Evolutionary conservation across 2,888 invertebrate species (phyloP).

Genomic region (Rhodophaea formosa): DNA sequence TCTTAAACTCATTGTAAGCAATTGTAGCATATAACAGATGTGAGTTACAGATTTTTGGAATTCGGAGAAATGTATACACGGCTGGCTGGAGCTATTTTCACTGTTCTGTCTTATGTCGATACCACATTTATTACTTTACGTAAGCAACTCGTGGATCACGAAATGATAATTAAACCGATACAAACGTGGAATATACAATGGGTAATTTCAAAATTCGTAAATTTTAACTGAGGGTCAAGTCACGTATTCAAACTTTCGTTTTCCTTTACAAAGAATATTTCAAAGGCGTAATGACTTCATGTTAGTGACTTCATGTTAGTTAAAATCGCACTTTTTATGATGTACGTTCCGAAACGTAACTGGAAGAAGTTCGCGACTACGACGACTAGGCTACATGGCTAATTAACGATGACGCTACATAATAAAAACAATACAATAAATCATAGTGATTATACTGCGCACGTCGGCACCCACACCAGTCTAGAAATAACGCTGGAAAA

Average conservation of each 20-base stretch:
- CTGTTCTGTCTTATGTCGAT: neutral
- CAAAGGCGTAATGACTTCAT: neutral
- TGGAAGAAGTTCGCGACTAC: too few relatives aligned
- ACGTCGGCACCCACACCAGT: constrained; percentile 56
- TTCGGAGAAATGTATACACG: neutral
- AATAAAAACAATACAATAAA: constrained; percentile 41
- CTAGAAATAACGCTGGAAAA: constrained; percentile 70
- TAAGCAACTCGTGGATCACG: constrained; percentile 36
- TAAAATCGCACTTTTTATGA: too few relatives aligned
- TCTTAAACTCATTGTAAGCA: neutral
- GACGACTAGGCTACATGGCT: neutral
- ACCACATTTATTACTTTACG: constrained; percentile 29
- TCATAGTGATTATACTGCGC: constrained; percentile 50
- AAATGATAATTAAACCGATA: constrained; percentile 34
- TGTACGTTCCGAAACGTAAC: too few relatives aligned
- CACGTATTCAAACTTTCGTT: constrained; percentile 31
- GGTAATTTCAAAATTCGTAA: neutral
- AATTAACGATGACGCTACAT: constrained; percentile 29
- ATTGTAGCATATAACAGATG: neutral
- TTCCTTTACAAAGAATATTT: constrained; percentile 13
- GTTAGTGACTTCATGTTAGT: neutral
- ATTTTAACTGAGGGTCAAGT: neutral
- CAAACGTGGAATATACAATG: constrained; percentile 6
- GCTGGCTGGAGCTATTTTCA: neutral
- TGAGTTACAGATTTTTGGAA: neutral